Evolutionary conservation across 2,888 invertebrate species (phyloP).

Genomic region (Calameuta filiformis): DNA sequence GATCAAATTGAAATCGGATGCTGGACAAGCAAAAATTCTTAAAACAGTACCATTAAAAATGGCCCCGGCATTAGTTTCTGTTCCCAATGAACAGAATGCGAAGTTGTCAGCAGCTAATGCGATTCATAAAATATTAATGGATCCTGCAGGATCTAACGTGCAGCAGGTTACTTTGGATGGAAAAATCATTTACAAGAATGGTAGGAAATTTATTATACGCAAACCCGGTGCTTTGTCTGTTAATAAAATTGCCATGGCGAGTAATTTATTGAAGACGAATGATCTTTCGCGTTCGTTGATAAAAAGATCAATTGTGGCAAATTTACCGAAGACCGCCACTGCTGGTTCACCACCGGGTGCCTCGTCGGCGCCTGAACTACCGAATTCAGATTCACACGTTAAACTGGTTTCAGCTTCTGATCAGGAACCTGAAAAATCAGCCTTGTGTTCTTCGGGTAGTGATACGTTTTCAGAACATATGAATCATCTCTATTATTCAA

Average conservation of each 20-base stretch:
- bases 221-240: not conserved
- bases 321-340: not conserved
- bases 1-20: slow-evolving; percentile 16
- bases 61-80: not conserved
- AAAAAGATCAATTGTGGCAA: not conserved
- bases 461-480: not conserved
- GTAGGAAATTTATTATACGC: slow-evolving; percentile 41
- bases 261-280: slow-evolving; percentile 1
- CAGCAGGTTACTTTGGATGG: slow-evolving; percentile 24
- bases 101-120: not conserved
- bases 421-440: not conserved
- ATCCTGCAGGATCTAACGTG: slow-evolving; percentile 7
- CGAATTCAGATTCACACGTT: slow-evolving; percentile 19
- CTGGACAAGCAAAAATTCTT: slow-evolving; percentile 8
- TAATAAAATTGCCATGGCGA: not conserved
- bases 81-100: slow-evolving; percentile 6
- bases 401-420: not conserved
- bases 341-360: not conserved
- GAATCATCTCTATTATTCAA: not conserved
- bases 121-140: slow-evolving; percentile 1
- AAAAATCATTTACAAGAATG: slow-evolving; percentile 40
- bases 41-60: slow-evolving; percentile 23
- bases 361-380: not conserved
- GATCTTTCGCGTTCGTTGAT: not conserved
- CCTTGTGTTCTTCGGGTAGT: not conserved